Base-by-base conservation (phyloP, 2,797 vertebrate genomes). In the Synanceia verrucosa region DNA sequence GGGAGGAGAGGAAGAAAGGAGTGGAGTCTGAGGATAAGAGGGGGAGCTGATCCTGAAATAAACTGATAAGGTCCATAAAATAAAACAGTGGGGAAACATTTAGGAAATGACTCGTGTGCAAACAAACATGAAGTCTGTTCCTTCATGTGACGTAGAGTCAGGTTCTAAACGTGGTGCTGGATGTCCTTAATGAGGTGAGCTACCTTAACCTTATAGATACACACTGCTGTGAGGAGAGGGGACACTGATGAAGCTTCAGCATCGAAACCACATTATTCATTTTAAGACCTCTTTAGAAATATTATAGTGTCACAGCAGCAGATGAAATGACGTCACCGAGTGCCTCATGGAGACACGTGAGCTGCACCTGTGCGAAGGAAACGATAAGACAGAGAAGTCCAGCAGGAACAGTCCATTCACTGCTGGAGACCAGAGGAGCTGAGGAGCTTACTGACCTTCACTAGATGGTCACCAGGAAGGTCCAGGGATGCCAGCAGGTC, bases 41-140 rank as follows among this genome's bases (percentile, higher is more conserved):
- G 6, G 10, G 16, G 8, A 7, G 13, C 29, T 36, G 34, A 70
- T 58, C 36, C 51, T 48, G 13, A 77, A 65, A 69, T 57, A 12
- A 28, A 50, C 14, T 55, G 48, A 50, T 14, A 58, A 29, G 23
- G 5, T 21, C 24, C 53, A n/a, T n/a, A n/a, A n/a, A n/a, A n/a
- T 3, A n/a, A n/a, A 7, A 26, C 55, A 46, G 18, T 43, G 43
- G 19, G 34, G 16, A 48, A 69, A 62, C 51, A 61, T 48, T 82
- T 51, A 70, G 65, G 60, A 6, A 34, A 31, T 1, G 4, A 11
- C 11, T 31, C 4, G 5, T 23, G 16, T 26, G 13, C 0, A 58
- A 57, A 72, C 24, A 52, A 7, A 16, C 6, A 41, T 31, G 16
- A 43, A n/a, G 23, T 12, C 29, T 34, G 16, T 68, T 47, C 2